Base-by-base conservation (phyloP, 2,888 invertebrate species). In the Belgica antarctica region DNA sequence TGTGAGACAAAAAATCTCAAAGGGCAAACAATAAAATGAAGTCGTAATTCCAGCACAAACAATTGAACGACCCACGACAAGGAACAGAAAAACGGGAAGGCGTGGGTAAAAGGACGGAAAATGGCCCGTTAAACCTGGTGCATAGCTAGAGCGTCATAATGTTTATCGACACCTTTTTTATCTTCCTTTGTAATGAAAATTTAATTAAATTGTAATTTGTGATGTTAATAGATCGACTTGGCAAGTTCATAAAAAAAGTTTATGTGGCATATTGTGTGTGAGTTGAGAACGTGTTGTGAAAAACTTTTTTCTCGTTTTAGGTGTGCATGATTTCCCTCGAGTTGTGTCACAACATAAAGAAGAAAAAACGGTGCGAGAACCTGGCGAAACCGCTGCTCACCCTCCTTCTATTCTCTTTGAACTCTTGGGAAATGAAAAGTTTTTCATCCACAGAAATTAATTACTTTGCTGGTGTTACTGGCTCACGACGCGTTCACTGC, bases 161-260 rank as follows among this genome's bases (percentile, higher is more conserved):
- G 47, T 46, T 65, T 41, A 65, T 65, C 46, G 65, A 28, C 27
- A 65, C 65, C 65, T 65, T 65, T 63, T 25, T 59, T 25, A n/a
- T n/a, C 25, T 59, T 61, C 47, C 8, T 17, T 27, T 31, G 62
- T 36, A 34, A 36, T 62, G 62, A 62, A 62, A 62, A 62, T 62
- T 65, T 65, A 65, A 65, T 65, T 65, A 65, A 65, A 65, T 47
- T 65, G 65, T 65, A 65, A 65, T 65, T 65, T 65, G 65, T 65
- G 65, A 65, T 41, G 62, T 65, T 65, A 24, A 65, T 46, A 65
- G 46, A 65, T 36, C 28, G 27, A 28, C 61, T 10, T 4, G 62
- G 27, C 19, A 47, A 36, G 62, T 41, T 36, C 34, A 62, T 62
- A 65, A 65, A 63, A 62, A 63, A 65, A 47, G 46, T 65, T 65